Base-by-base conservation (phyloP, 2,113 vertebrate species). In the Oreochromis tanganicae region DNA sequence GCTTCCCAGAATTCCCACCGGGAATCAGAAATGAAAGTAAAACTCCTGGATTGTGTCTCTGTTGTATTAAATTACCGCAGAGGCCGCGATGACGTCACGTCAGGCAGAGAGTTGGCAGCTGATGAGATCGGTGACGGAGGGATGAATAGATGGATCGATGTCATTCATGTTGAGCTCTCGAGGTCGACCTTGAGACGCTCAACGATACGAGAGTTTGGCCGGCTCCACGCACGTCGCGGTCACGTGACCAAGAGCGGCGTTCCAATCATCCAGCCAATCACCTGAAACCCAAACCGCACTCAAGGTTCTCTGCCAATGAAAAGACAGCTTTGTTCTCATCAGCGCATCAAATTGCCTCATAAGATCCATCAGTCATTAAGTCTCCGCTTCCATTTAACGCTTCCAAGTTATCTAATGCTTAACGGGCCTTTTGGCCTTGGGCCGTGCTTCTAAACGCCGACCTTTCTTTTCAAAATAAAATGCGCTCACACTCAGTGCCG, bases 251-350 rank as follows among this genome's bases (percentile, higher is more conserved):
- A 38, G 55, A 52, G 68, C 48, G 3, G 14, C 32, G 63, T 50
- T 82, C 81, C 80, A 34, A 82, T 93, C 36, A 34, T 50, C 57
- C 85, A 12, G 78, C 46, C 80, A 32, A 56, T 86, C 85, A n/a
- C 81, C 63, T 27, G 55, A 52, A 75, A 78, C 55, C 81, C 21
- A 32, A 75, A 83, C 38, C 21, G 3, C 73, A 68, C 61, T 92
- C 85, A 81, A 91, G 88, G 86, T 80, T 88, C 63, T 83, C 83
- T 66, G 83, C 85, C 87, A 83, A 50, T 90, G 73, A 86, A 89
- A 89, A 82, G 57, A 52, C 86, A 14, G 50, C 87, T 89, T 83
- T 89, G 73, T 82, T 78, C 79, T 82, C 79, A 63, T 63, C 52
- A 16, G 24, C 38, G 17, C 32, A 82, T 78, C 34, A 34, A n/a